phyloP scores from a whole-genome alignment of 2,888 invertebrate genomes.

The Plemyria rubiginata region DNA sequence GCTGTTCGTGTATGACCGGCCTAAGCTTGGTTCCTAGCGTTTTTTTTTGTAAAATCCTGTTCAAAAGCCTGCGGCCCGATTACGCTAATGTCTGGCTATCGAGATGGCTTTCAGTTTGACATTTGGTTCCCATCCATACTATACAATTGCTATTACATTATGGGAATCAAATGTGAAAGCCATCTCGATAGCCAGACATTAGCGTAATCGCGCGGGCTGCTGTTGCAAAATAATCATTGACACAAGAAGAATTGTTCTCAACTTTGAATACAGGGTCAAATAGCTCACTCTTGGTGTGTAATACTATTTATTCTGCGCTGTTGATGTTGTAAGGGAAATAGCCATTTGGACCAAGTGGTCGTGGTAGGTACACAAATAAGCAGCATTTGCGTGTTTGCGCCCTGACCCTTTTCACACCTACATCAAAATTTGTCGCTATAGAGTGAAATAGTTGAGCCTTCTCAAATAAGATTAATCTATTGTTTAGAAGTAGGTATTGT shows the following conservation, averaged over 20 bases:
- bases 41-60: no score
- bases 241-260: not conserved
- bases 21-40: no score
- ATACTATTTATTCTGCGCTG: not conserved
- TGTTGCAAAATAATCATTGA: no score
- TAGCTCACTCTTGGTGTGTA: not conserved
- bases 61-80: no score
- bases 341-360: conserved; percentile 13
- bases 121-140: no score
- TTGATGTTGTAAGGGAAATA: conserved; percentile 13
- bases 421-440: conserved; percentile 40
- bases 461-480: conserved; percentile 40
- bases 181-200: no score
- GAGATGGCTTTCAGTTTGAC: no score
- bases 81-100: no score
- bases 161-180: no score
- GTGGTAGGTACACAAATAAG: conserved; percentile 15
- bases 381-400: conserved; percentile 7
- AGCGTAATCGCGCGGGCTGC: no score
- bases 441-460: conserved; percentile 35
- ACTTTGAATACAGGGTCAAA: not conserved
- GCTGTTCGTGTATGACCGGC: no score
- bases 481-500: conserved; percentile 36
- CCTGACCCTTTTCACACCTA: conserved; percentile 42
- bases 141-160: no score